Conservation (phyloP, 2,888 invertebrate species). For the Clanis bilineata region DNA sequence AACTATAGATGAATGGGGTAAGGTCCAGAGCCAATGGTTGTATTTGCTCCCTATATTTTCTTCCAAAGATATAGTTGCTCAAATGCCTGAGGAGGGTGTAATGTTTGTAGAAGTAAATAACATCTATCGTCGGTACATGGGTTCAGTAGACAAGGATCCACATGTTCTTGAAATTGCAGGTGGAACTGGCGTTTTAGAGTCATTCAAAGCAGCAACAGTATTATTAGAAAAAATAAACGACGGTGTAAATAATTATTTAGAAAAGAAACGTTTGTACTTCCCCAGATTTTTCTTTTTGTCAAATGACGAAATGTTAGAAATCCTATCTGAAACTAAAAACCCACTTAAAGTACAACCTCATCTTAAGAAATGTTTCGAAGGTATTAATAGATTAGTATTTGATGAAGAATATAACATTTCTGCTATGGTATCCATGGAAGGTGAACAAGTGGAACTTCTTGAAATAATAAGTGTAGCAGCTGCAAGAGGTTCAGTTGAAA, state of each 20-base stretch:
- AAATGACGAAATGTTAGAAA: constrained; percentile 95
- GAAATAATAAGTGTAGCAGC: constrained; percentile 85
- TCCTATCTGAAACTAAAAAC: constrained; percentile 94
- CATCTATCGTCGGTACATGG: constrained; percentile 86
- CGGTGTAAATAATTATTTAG: constrained; percentile 91
- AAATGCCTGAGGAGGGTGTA: constrained; percentile 92
- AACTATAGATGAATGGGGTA: constrained; percentile 92
- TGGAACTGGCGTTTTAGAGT: constrained; percentile 85
- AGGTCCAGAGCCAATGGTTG: constrained; percentile 93
- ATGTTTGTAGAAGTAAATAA: constrained; percentile 89
- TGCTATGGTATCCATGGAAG: constrained; percentile 89
- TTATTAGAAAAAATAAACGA: constrained; percentile 91
- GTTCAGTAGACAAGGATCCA: constrained; percentile 83
- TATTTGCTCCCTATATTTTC: constrained; percentile 94
- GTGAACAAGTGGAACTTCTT: constrained; percentile 86
- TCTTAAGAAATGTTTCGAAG: constrained; percentile 94
- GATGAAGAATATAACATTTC: constrained; percentile 87
- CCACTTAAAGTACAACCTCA: constrained; percentile 92
- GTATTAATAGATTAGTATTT: constrained; percentile 88
- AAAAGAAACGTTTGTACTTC: constrained; percentile 92
- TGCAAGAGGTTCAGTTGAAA: constrained; percentile 91
- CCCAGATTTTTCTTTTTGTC: constrained; percentile 95
- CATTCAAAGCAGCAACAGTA: constrained; percentile 85
- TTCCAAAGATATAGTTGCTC: constrained; percentile 91
- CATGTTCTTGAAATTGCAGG: constrained; percentile 86